phyloP scores from a whole-genome alignment of 2,888 invertebrate species.

The Drosophila ezoana region DNA sequence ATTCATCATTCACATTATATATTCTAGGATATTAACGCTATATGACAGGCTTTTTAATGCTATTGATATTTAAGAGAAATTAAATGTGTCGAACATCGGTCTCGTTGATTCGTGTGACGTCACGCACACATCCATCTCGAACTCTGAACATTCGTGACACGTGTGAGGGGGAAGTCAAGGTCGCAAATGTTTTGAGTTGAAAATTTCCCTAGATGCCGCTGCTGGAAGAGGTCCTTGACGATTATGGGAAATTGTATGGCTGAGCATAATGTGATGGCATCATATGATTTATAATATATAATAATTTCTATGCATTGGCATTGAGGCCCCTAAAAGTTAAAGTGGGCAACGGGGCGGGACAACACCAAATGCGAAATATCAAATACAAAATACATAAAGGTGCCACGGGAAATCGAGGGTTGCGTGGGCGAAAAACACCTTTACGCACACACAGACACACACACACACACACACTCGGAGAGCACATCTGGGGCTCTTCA shows the following conservation, averaged over 20 bases:
- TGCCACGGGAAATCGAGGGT: conserved; percentile 42
- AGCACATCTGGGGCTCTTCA: conserved; percentile 44
- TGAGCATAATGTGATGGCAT: conserved; percentile 71
- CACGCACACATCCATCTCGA: not conserved
- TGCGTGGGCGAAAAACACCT: conserved; percentile 17
- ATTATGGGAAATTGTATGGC: conserved; percentile 61
- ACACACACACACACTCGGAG: not conserved
- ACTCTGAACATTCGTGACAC: not conserved
- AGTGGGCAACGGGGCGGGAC: conserved; percentile 43
- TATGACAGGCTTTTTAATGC: no score
- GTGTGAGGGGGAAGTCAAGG: conserved; percentile 28
- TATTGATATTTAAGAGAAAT: not conserved
- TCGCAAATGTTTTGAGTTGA: conserved; percentile 44
- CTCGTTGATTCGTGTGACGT: not conserved
- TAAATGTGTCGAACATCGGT: not conserved
- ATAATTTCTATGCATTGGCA: conserved; percentile 71
- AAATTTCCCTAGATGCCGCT: conserved; percentile 37
- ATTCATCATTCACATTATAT: no score
- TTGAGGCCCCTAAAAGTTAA: conserved; percentile 32
- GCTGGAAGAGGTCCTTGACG: conserved; percentile 41
- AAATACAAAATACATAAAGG: conserved; percentile 59
- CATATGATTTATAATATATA: conserved; percentile 77
- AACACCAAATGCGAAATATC: conserved; percentile 37
- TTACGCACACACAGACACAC: not conserved
- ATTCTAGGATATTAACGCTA: no score